Evolutionary conservation across 2,888 invertebrate genomes (phyloP).

Genomic region (Phaedon cochleariae): DNA sequence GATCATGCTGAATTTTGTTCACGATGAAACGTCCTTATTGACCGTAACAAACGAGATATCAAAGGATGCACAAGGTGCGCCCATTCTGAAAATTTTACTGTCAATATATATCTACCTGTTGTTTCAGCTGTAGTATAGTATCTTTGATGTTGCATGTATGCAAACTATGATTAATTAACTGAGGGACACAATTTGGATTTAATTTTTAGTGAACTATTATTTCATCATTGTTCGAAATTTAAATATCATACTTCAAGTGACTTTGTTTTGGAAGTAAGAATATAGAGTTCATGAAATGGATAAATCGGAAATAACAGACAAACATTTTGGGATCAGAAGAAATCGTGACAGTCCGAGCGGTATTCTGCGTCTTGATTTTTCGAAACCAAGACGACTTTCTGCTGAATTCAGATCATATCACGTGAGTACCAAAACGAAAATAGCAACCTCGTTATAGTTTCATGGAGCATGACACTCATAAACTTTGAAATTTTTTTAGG

Average conservation of each 20-base stretch:
- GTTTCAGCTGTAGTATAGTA: neutral
- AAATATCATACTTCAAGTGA: no score
- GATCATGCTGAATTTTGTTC: no score
- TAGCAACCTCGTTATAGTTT: no score
- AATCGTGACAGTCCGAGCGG: conserved; percentile 53
- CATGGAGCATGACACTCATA: no score
- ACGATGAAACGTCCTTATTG: conserved; percentile 10
- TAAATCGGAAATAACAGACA: neutral
- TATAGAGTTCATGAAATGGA: neutral
- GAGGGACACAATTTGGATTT: no score
- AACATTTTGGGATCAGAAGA: conserved; percentile 10
- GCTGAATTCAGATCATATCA: conserved; percentile 54
- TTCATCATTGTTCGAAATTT: no score
- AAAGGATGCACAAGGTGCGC: conserved; percentile 35
- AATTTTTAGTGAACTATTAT: no score
- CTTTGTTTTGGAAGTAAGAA: no score
- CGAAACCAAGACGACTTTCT: conserved; percentile 55
- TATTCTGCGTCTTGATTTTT: conserved; percentile 59
- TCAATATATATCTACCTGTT: neutral
- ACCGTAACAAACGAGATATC: conserved; percentile 6
- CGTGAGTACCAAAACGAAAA: no score
- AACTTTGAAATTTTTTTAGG: no score
- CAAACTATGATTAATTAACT: neutral
- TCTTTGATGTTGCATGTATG: neutral
- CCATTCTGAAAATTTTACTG: conserved; percentile 28